phyloP scores from a whole-genome alignment of 2,888 invertebrate species.

The Mythimna impura region DNA sequence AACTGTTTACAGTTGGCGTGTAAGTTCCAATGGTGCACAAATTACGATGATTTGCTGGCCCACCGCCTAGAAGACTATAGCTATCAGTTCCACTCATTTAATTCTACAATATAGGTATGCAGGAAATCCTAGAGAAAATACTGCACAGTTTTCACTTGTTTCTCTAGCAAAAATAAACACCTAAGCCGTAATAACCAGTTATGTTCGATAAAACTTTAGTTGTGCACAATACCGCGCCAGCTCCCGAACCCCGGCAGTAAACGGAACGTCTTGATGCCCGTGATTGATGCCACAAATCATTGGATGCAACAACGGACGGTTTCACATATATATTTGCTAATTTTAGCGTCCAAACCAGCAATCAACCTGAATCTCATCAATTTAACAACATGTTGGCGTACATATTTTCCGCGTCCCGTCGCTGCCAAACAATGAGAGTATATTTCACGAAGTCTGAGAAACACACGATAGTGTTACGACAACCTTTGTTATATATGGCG shows the following conservation, averaged over 20 bases:
- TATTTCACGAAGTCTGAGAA: constrained; percentile 65
- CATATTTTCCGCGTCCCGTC: constrained; percentile 74
- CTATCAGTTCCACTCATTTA: constrained; percentile 26
- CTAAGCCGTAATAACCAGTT: constrained; percentile 27
- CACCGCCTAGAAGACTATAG: constrained; percentile 10
- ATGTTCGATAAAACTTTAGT: constrained; percentile 50
- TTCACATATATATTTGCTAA: constrained; percentile 67
- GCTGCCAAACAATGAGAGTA: constrained; percentile 83
- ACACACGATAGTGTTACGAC: constrained; percentile 72
- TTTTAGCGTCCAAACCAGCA: constrained; percentile 66
- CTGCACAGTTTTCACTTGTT: constrained; percentile 22
- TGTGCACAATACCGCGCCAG: constrained; percentile 38
- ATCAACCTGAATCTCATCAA: constrained; percentile 76
- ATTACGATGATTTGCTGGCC: constrained; percentile 36
- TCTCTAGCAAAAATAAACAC: constrained; percentile 47
- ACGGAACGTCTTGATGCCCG: constrained; percentile 32
- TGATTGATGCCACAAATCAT: constrained; percentile 61
- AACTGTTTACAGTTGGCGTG: constrained; percentile 9
- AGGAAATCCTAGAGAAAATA: constrained; percentile 22
- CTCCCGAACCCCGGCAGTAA: constrained; percentile 38
- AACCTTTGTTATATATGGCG: constrained; percentile 76
- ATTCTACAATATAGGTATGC: constrained; percentile 21
- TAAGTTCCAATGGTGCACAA: constrained; percentile 12
- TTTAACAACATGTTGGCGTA: constrained; percentile 74
- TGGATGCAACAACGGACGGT: constrained; percentile 61